Conservation (phyloP, 2,797 vertebrate genomes). For the Anableps anableps region DNA sequence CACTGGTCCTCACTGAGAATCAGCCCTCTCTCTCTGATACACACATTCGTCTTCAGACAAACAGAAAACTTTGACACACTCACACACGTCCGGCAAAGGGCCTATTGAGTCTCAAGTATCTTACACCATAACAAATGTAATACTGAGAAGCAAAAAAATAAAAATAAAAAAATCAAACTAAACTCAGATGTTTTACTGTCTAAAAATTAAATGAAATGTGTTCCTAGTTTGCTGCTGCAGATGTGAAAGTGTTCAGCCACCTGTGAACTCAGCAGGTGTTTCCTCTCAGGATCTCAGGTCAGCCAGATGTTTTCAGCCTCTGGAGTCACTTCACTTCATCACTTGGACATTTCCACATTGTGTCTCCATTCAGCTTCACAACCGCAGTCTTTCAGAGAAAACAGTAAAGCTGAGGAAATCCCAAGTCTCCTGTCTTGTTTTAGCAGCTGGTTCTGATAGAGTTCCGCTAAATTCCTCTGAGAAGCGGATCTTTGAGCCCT, state of each 20-base stretch:
- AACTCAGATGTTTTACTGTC: too few species aligned
- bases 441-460: background rate
- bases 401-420: background rate
- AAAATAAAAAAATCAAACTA: too few species aligned
- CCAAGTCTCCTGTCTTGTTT: constrained; percentile 28
- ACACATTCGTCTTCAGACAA: too few species aligned
- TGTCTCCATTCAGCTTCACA: constrained; percentile 14
- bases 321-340: constrained; percentile 47
- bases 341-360: constrained; percentile 3
- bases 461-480: constrained; percentile 10
- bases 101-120: too few species aligned
- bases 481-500: background rate
- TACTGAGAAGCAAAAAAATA: too few species aligned
- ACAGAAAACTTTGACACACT: too few species aligned
- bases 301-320: constrained; percentile 41
- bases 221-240: too few species aligned
- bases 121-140: too few species aligned
- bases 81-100: too few species aligned
- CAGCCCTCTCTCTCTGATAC: too few species aligned
- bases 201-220: too few species aligned
- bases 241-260: constrained; percentile 26
- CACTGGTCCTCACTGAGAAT: too few species aligned
- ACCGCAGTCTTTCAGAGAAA: constrained; percentile 17
- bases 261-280: constrained; percentile 38
- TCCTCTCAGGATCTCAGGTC: constrained; percentile 34